Evolutionary conservation across 2,797 vertebrate species (phyloP).

Genomic region (Enteromius trimaculatus): DNA sequence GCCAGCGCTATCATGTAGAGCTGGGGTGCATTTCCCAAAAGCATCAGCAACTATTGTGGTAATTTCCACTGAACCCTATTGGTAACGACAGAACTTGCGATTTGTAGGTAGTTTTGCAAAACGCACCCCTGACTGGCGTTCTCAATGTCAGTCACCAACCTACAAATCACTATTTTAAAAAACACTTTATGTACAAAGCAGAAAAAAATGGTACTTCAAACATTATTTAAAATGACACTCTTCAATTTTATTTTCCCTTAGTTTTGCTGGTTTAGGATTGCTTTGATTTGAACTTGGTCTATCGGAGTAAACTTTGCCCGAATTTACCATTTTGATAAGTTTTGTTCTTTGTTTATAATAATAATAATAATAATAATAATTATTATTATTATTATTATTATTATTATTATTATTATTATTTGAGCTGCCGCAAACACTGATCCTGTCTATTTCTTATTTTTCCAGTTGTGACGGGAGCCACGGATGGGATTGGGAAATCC

Average conservation of each 20-base stretch:
- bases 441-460: slow-evolving; percentile 48
- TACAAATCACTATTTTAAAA: not conserved
- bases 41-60: not conserved
- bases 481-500: slow-evolving; percentile 97
- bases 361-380: too few relatives aligned
- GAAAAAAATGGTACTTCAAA: not conserved
- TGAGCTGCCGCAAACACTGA: not conserved
- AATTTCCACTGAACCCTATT: not conserved
- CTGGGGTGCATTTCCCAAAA: not conserved
- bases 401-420: too few relatives aligned
- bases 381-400: too few relatives aligned
- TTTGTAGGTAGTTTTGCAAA: not conserved
- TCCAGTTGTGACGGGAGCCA: slow-evolving; percentile 93
- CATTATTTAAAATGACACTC: not conserved
- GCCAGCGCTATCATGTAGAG: not conserved
- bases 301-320: not conserved
- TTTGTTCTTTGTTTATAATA: too few relatives aligned
- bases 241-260: not conserved
- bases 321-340: not conserved
- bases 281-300: too few relatives aligned
- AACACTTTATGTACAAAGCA: not conserved
- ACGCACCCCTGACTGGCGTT: not conserved
- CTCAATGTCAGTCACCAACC: too few relatives aligned
- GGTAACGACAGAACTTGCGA: not conserved
- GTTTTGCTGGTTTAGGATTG: not conserved